A percentile compares a stretch with the other conserved stretches of the same genome.
Conservation (phyloP, 2,113 vertebrate species). For the Poeciliopsis retropinna region DNA sequence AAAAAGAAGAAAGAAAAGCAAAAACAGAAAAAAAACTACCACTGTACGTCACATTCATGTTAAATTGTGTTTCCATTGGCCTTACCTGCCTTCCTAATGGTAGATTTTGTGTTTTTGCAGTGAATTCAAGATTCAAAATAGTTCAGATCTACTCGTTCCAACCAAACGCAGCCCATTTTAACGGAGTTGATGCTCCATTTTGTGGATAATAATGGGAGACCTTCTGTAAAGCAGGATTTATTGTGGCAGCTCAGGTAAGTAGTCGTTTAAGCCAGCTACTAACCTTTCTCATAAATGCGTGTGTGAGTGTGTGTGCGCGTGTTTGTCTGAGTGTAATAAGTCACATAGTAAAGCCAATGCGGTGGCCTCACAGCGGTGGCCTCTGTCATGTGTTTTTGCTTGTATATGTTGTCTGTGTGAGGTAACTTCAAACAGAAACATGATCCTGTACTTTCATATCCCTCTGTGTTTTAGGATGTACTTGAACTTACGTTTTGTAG, state of each 20-base stretch:
- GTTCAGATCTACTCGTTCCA: not conserved
- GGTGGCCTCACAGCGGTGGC: not conserved
- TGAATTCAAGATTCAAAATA: not conserved
- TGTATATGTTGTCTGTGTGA: slow-evolving; percentile 1
- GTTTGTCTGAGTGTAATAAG: not conserved
- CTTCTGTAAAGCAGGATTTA: not conserved
- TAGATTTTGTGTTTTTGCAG: too few relatives aligned
- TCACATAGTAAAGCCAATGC: not conserved
- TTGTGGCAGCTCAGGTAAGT: not conserved
- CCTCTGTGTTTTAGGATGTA: not conserved
- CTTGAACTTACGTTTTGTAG: not conserved
- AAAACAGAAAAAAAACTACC: too few relatives aligned
- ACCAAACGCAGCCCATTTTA: not conserved
- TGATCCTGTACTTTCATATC: not conserved
- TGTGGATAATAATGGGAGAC: not conserved
- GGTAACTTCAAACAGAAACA: slow-evolving; percentile 1
- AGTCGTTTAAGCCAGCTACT: not conserved
- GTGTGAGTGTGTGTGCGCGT: not conserved
- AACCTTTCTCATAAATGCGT: not conserved
- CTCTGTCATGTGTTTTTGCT: not conserved
- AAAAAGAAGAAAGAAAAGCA: too few relatives aligned
- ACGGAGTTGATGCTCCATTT: not conserved
- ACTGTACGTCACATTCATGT: too few relatives aligned
- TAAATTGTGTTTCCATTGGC: too few relatives aligned
- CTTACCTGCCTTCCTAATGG: too few relatives aligned